These are phyloP conservation scores for Leptopilina syphax DNA, from an alignment of 2,888 invertebrate genomes.

Conservation along the genomic window DNA sequence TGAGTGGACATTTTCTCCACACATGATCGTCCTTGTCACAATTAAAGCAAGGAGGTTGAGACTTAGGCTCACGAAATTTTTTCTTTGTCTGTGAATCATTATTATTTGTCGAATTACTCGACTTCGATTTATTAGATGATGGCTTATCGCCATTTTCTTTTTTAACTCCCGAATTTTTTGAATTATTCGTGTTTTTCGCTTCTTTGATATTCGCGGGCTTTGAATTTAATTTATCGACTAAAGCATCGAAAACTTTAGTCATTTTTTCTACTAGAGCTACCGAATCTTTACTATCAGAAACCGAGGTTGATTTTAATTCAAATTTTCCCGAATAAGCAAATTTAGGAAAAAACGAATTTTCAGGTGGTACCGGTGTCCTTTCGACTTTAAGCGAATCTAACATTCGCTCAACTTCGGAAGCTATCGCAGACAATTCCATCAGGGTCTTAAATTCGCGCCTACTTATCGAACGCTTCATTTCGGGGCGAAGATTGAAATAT, in stretches of 20 bases:
- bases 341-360: background rate
- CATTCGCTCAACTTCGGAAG: constrained; percentile 16
- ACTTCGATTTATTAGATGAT: too few relatives aligned
- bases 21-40: too few relatives aligned
- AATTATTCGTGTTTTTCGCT: background rate
- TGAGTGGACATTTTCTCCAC: too few relatives aligned
- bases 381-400: background rate
- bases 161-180: background rate
- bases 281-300: too few relatives aligned
- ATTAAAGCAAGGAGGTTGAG: background rate
- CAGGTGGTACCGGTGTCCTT: background rate
- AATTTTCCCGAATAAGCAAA: background rate
- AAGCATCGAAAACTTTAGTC: background rate
- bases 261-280: background rate
- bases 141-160: background rate
- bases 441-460: constrained; percentile 27
- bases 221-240: background rate
- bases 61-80: background rate
- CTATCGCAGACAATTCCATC: constrained; percentile 19
- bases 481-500: constrained; percentile 43
- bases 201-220: background rate
- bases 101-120: background rate
- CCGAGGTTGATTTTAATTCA: too few relatives aligned
- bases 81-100: background rate
- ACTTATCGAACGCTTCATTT: constrained; percentile 16